Evolutionary conservation across 2,797 vertebrate species (phyloP).

Genomic region (Coendou prehensilis): DNA sequence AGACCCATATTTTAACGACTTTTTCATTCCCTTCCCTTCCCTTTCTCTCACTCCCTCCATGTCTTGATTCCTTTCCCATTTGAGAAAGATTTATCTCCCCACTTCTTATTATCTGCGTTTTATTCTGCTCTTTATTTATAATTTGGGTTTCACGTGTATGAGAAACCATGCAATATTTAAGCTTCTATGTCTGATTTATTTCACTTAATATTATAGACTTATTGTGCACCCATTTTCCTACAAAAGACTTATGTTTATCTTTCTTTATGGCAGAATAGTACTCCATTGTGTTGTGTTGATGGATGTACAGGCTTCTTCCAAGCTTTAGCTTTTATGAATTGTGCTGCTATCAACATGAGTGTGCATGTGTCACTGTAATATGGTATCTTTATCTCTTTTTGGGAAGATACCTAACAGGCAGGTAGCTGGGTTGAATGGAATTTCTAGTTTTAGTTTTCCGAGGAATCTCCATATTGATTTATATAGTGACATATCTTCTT

Average conservation of each 20-base stretch:
- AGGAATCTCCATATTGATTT: not conserved
- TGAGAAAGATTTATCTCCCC: not conserved
- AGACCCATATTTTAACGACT: not conserved
- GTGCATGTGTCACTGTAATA: not conserved
- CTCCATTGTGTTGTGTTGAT: not conserved
- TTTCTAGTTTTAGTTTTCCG: not conserved
- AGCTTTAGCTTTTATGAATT: not conserved
- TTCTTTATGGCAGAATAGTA: not conserved
- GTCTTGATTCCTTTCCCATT: not conserved
- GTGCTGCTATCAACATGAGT: not conserved
- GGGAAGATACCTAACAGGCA: not conserved
- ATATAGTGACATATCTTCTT: not conserved
- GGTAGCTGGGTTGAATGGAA: not conserved
- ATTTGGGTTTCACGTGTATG: not conserved
- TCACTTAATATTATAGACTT: not conserved
- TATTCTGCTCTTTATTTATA: not conserved
- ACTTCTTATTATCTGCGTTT: not conserved
- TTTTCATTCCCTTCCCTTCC: not conserved
- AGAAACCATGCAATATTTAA: not conserved
- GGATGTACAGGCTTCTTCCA: not conserved
- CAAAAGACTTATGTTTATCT: not conserved
- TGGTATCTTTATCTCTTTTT: not conserved
- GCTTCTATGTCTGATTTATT: not conserved
- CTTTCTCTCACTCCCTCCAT: not conserved
- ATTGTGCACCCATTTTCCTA: not conserved